Percentiles rank a stretch among this genome's conserved stretches.
Conservation (phyloP, 2,797 vertebrate species). For the Melopsittacus undulatus region DNA sequence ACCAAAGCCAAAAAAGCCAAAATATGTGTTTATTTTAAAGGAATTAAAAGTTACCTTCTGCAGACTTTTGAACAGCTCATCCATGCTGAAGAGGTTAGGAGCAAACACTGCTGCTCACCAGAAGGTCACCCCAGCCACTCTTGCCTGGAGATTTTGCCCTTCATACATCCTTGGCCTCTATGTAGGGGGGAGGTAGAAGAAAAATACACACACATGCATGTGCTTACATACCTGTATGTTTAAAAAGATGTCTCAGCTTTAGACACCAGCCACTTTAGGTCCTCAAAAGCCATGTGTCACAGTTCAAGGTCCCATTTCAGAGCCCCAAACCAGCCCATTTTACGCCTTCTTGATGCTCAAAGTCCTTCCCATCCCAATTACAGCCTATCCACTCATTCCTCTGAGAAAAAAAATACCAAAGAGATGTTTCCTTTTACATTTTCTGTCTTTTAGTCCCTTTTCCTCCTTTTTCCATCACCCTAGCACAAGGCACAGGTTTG, state of each 20-base stretch:
- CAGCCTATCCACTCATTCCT: too few species aligned
- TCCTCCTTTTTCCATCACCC: not conserved
- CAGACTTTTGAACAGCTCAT: not conserved
- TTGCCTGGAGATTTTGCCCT: fast-evolving
- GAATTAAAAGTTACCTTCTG: not conserved
- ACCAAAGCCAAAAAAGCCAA: not conserved
- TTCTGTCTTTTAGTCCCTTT: not conserved
- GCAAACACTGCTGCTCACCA: fast-evolving
- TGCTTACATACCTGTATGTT: fast-evolving
- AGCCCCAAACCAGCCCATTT: not conserved
- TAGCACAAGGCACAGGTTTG: not conserved
- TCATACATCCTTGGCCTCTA: not conserved
- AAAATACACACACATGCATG: fast-evolving
- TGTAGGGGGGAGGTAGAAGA: not conserved
- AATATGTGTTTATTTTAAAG: not conserved
- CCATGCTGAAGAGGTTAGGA: not conserved
- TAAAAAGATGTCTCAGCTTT: not conserved
- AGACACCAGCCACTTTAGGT: not conserved
- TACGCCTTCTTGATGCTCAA: not conserved
- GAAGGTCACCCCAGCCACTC: not conserved
- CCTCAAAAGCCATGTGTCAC: not conserved
- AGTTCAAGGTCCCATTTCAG: not conserved
- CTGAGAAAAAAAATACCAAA: not conserved
- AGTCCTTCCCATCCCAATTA: not conserved
- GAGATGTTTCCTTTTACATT: fast-evolving